A percentile compares a stretch with the other conserved stretches of the same genome.
Evolutionary conservation across 2,113 vertebrate genomes (phyloP).

Genomic region (Rhegmatorhina hoffmannsi): DNA sequence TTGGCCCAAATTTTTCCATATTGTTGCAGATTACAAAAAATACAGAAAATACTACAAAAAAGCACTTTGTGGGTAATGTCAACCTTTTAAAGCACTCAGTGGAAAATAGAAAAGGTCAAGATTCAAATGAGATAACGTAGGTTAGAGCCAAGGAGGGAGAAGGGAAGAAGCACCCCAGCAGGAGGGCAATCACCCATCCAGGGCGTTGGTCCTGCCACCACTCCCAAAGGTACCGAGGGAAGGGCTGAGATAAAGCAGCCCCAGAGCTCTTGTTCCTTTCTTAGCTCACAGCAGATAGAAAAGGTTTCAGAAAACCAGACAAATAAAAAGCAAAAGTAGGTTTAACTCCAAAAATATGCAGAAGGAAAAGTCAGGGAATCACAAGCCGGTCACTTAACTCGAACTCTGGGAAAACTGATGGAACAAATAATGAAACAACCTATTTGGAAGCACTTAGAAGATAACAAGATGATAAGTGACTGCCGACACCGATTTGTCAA

Average conservation of each 20-base stretch:
- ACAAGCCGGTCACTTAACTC: neutral
- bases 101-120: neutral
- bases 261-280: neutral
- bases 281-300: neutral
- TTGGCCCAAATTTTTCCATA: neutral
- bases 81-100: neutral
- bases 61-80: fast-evolving
- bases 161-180: neutral
- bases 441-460: conserved; percentile 61
- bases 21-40: neutral
- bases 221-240: neutral
- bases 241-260: neutral
- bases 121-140: neutral
- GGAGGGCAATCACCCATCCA: neutral
- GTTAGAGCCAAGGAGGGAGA: neutral
- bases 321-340: neutral
- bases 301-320: neutral
- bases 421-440: conserved; percentile 59
- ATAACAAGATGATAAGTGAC: conserved; percentile 70
- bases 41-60: neutral
- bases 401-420: conserved; percentile 28
- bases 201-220: neutral
- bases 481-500: conserved; percentile 55
- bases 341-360: neutral
- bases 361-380: neutral